Evolutionary conservation across 2,797 vertebrate genomes (phyloP).

Genomic region (Mastacembelus armatus): DNA sequence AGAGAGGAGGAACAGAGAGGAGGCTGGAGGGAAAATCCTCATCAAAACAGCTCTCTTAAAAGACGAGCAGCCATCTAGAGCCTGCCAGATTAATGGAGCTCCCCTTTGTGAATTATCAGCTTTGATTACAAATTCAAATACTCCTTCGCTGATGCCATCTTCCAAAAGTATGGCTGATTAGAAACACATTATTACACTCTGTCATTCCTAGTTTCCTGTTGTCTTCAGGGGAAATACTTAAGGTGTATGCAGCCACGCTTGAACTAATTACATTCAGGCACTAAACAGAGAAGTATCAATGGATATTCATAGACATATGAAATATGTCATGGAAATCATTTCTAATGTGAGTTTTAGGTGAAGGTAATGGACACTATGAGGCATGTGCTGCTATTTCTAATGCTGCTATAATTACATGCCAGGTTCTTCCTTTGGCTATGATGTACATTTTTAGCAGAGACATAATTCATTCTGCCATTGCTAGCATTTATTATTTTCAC

Average conservation of each 20-base stretch:
- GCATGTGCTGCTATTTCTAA: constrained; percentile 72
- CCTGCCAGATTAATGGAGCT: constrained; percentile 57
- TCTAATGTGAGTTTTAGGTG: constrained; percentile 52
- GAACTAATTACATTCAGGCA: constrained; percentile 30
- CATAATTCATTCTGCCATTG: constrained; percentile 70
- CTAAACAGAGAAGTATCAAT: constrained; percentile 28
- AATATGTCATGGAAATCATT: constrained; percentile 38
- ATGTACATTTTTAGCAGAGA: constrained; percentile 73
- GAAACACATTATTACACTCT: constrained; percentile 34
- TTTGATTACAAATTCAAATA: constrained; percentile 67
- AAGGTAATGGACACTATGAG: constrained; percentile 55
- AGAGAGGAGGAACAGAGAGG: constrained; percentile 52
- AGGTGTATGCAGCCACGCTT: constrained; percentile 10
- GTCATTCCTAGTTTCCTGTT: constrained; percentile 25
- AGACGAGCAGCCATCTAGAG: constrained; percentile 49
- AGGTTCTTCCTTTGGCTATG: constrained; percentile 66
- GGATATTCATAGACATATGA: constrained; percentile 26
- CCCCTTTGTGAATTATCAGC: constrained; percentile 46
- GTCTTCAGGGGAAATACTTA: background rate
- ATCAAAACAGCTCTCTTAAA: constrained; percentile 65
- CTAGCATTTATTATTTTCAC: constrained; percentile 72
- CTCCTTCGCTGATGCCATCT: constrained; percentile 20
- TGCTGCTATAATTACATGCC: constrained; percentile 72
- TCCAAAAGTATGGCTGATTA: constrained; percentile 35
- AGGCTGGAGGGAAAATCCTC: constrained; percentile 59